Evolutionary conservation across 2,888 invertebrate species (phyloP).

Genomic region (Phytoseiulus persimilis): DNA sequence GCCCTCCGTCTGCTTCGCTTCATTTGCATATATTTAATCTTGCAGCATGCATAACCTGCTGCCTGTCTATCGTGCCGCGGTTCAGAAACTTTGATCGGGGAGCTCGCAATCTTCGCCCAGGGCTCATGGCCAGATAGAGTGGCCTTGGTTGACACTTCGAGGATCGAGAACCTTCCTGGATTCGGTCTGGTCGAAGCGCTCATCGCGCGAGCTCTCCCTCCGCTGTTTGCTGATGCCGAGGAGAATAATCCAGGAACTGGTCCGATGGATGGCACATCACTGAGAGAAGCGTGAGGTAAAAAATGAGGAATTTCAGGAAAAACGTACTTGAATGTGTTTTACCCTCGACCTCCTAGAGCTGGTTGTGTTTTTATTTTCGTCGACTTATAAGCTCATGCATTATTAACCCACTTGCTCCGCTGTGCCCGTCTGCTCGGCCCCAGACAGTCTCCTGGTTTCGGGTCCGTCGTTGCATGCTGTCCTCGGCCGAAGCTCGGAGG

Average conservation of each 20-base stretch:
- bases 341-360: not conserved
- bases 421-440: not conserved
- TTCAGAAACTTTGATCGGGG: not conserved
- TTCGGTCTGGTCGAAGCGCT: too few relatives aligned
- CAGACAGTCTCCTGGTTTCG: not conserved
- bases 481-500: not conserved
- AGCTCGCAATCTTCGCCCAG: too few relatives aligned
- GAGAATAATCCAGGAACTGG: too few relatives aligned
- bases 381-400: not conserved
- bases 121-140: too few relatives aligned
- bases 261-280: not conserved
- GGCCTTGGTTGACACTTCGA: too few relatives aligned
- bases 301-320: not conserved
- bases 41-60: not conserved
- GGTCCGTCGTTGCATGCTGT: not conserved
- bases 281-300: not conserved
- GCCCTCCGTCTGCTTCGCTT: not conserved
- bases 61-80: not conserved
- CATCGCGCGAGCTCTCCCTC: too few relatives aligned
- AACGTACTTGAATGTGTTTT: not conserved
- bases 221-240: too few relatives aligned
- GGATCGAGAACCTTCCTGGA: too few relatives aligned
- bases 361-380: not conserved
- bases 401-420: not conserved
- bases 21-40: conserved; percentile 5